Evolutionary conservation across 2,797 vertebrate genomes (phyloP).

Genomic region (Netta rufina): DNA sequence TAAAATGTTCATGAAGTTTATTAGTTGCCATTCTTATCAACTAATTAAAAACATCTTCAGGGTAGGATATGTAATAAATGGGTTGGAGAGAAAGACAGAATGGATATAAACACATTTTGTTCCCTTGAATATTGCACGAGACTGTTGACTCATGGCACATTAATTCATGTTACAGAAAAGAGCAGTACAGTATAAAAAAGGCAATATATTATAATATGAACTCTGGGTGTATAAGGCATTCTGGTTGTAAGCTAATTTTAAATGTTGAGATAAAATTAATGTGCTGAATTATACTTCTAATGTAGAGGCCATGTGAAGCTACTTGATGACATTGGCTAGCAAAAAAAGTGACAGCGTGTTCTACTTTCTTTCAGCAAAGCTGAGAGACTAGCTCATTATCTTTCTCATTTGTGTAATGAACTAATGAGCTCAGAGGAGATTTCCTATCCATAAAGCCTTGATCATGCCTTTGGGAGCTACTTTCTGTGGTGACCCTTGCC

Average conservation of each 20-base stretch:
- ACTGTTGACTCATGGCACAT: conserved; percentile 12
- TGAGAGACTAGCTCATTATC: neutral
- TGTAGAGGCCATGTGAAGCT: neutral
- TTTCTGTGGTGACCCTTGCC: neutral
- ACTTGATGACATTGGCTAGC: neutral
- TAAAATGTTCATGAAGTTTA: conserved; percentile 73
- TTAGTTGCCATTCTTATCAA: conserved; percentile 73
- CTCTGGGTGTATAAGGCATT: neutral
- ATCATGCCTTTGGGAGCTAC: neutral
- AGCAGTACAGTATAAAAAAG: neutral
- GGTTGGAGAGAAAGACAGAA: conserved; percentile 49
- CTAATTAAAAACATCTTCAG: conserved; percentile 78
- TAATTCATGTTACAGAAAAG: conserved; percentile 31
- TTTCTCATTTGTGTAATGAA: neutral
- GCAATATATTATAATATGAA: neutral
- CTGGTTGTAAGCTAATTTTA: neutral
- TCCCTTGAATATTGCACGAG: conserved; percentile 19
- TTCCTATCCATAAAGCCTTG: neutral
- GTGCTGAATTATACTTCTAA: conserved; percentile 11
- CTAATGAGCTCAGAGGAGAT: neutral
- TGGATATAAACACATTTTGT: conserved; percentile 58
- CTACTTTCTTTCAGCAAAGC: neutral
- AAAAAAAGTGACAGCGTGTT: neutral
- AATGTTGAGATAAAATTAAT: conserved; percentile 21
- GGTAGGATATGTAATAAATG: conserved; percentile 68